phyloP scores from a whole-genome alignment of 1,140 invertebrate species.

The Frieseomelitta varia region DNA sequence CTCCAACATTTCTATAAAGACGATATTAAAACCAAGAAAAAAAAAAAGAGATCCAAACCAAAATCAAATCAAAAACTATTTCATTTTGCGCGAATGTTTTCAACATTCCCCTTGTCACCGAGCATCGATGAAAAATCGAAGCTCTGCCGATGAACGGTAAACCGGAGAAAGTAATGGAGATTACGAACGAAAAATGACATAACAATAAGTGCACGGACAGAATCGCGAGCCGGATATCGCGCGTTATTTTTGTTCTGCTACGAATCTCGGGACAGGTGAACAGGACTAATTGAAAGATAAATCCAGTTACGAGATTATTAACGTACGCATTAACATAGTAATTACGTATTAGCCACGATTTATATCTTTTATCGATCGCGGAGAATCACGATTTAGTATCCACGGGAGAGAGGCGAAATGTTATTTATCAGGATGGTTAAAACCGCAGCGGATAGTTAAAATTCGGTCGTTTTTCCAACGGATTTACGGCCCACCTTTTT shows the following conservation, averaged over 20 bases:
- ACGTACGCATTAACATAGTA: slow-evolving; percentile 50
- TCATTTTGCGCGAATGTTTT: background rate
- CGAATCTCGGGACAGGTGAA: background rate
- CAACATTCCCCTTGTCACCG: background rate
- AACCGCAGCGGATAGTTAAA: slow-evolving; percentile 32
- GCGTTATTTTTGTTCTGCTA: slow-evolving; percentile 4
- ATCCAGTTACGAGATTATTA: slow-evolving; percentile 41
- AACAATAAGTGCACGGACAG: background rate
- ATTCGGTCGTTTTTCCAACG: slow-evolving; percentile 15
- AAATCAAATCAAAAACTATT: background rate
- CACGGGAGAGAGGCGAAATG: background rate
- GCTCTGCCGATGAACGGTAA: fast-evolving
- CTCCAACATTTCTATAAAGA: background rate
- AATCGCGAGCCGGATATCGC: background rate
- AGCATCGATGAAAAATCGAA: background rate
- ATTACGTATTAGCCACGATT: slow-evolving; percentile 44
- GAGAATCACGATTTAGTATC: slow-evolving; percentile 14
- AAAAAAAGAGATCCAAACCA: no score
- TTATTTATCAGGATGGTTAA: slow-evolving; percentile 34
- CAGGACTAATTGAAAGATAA: slow-evolving; percentile 46
- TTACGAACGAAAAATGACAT: no score
- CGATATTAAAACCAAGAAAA: background rate
- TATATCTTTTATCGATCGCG: slow-evolving; percentile 27
- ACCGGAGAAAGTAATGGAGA: no score
- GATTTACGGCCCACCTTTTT: slow-evolving; percentile 36